phyloP scores from a whole-genome alignment of 2,888 invertebrate genomes.

The Hemistola chrysoprasaria region DNA sequence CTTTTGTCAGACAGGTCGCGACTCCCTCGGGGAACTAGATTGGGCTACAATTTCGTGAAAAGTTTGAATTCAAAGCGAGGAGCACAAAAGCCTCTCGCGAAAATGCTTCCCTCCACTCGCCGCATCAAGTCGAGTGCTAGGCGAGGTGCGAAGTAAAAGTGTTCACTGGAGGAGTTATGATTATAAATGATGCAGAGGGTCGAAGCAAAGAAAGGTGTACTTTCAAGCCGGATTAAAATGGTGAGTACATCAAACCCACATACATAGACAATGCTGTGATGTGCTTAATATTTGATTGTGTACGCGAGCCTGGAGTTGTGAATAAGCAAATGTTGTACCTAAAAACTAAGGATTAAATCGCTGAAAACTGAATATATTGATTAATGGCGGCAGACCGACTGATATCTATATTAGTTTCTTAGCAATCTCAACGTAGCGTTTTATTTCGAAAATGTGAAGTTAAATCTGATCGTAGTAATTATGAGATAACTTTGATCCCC shows the following conservation, averaged over 20 bases:
- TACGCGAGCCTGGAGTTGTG: slow-evolving; percentile 36
- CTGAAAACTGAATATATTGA: not conserved
- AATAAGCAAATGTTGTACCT: not conserved
- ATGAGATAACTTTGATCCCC: slow-evolving; percentile 47
- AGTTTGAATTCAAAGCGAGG: slow-evolving; percentile 45
- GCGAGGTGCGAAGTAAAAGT: slow-evolving; percentile 59
- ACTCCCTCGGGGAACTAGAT: slow-evolving; percentile 24
- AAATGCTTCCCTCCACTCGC: slow-evolving; percentile 44
- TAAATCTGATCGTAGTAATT: slow-evolving; percentile 45
- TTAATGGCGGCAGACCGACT: not conserved
- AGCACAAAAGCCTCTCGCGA: slow-evolving; percentile 45
- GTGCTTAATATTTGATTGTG: slow-evolving; percentile 49
- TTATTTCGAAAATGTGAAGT: slow-evolving; percentile 17
- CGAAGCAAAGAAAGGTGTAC: slow-evolving; percentile 45
- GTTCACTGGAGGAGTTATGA: slow-evolving; percentile 58
- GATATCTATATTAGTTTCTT: not conserved
- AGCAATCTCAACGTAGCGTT: slow-evolving; percentile 3
- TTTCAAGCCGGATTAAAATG: slow-evolving; percentile 46
- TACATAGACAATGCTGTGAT: slow-evolving; percentile 42
- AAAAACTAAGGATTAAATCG: not conserved
- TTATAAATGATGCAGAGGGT: slow-evolving; percentile 66
- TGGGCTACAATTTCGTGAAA: slow-evolving; percentile 29
- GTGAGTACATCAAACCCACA: slow-evolving; percentile 36
- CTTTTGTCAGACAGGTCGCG: slow-evolving; percentile 23
- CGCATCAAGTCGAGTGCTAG: slow-evolving; percentile 50